Percentiles rank a stretch among this genome's conserved stretches.
phyloP scores from a whole-genome alignment of 2,797 vertebrate species.

The Gallinago solitaria region DNA sequence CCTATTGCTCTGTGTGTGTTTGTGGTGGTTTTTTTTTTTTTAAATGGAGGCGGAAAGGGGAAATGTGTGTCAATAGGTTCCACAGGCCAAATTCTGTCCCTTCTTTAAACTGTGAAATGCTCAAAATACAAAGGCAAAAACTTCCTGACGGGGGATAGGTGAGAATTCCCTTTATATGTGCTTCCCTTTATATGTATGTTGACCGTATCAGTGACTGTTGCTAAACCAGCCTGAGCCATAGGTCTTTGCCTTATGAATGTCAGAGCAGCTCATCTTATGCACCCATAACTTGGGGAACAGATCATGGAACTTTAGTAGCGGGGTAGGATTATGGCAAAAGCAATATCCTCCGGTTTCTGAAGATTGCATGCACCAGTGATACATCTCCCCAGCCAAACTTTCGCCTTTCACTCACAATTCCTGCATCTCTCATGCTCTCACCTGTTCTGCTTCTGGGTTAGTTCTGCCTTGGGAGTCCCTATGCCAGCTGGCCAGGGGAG shows the following conservation, averaged over 20 bases:
- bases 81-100: background rate
- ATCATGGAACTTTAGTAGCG: background rate
- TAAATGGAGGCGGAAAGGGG: too few relatives aligned
- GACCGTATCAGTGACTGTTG: background rate
- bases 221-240: background rate
- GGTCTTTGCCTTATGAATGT: background rate
- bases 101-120: too few relatives aligned
- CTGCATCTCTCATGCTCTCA: background rate
- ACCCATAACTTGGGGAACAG: accelerated
- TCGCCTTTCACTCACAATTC: background rate
- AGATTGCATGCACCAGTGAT: too few relatives aligned
- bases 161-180: background rate
- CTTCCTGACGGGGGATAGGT: background rate
- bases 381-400: background rate
- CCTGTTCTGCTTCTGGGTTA: background rate
- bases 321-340: background rate
- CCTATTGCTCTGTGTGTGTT: background rate
- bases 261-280: background rate
- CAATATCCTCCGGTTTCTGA: background rate
- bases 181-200: background rate
- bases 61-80: background rate
- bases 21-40: too few relatives aligned
- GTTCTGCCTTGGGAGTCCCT: background rate
- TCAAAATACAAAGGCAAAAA: too few relatives aligned
- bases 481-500: background rate